A percentile compares a stretch with the other conserved stretches of the same genome.
Evolutionary conservation across 2,797 vertebrate species (phyloP).

Genomic region (Amphiprion clarkii): DNA sequence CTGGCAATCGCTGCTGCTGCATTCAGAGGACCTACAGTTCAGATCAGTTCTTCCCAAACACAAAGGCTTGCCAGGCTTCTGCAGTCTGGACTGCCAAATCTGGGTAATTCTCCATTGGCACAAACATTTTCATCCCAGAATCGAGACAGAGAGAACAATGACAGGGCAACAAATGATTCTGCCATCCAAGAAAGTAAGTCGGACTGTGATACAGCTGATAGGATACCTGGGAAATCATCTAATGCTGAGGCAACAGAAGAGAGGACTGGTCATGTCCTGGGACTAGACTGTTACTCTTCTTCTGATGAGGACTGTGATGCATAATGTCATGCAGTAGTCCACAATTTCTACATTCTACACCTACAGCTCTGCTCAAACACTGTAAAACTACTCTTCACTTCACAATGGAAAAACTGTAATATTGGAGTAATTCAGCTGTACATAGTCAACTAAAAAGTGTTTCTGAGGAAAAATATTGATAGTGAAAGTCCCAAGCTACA

Average conservation of each 20-base stretch:
- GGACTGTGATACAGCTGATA: conserved; percentile 9
- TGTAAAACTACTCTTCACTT: too few relatives aligned
- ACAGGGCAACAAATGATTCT: background rate
- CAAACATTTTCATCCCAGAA: conserved; percentile 21
- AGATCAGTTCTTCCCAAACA: conserved; percentile 47
- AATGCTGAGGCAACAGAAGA: conserved; percentile 5
- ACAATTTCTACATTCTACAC: too few relatives aligned
- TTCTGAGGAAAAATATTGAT: too few relatives aligned
- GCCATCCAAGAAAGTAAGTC: background rate
- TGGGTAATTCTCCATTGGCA: conserved; percentile 54
- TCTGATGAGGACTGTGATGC: conserved; percentile 80
- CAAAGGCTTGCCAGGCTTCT: conserved; percentile 73
- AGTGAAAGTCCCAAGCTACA: too few relatives aligned
- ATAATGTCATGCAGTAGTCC: conserved; percentile 3
- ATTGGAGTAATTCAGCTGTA: too few relatives aligned
- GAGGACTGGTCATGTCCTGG: conserved; percentile 66
- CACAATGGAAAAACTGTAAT: too few relatives aligned
- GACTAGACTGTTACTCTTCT: conserved; percentile 83
- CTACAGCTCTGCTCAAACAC: too few relatives aligned
- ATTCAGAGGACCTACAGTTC: conserved; percentile 56
- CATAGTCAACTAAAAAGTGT: too few relatives aligned
- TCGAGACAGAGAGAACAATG: background rate
- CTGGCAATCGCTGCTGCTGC: conserved; percentile 79
- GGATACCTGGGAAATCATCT: conserved; percentile 19
- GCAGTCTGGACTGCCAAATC: conserved; percentile 82